Conservation (phyloP, 2,888 invertebrate genomes). For the Drosophila anomalata region DNA sequence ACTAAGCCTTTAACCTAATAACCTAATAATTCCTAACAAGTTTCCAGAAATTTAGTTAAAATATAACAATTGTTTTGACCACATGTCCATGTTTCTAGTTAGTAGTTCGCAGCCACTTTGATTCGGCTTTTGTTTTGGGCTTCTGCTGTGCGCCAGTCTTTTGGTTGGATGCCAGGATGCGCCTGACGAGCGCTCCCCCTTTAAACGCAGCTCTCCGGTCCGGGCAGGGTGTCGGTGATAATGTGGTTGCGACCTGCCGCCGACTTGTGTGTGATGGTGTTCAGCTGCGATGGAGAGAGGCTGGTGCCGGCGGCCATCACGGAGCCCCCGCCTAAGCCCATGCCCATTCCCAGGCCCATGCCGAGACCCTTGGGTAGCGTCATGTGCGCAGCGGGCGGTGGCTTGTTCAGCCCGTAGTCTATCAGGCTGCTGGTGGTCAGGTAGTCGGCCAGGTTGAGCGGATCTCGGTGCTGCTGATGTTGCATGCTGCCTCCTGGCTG, state of each 20-base stretch:
- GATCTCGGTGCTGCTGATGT: constrained; percentile 69
- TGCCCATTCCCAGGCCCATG: constrained; percentile 51
- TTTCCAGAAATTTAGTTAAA: neutral
- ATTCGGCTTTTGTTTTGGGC: constrained; percentile 40
- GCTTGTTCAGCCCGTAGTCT: constrained; percentile 82
- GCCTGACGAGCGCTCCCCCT: constrained; percentile 1
- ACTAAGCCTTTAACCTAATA: constrained; percentile 1
- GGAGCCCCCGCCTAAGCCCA: constrained; percentile 29
- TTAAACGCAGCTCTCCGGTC: constrained; percentile 95
- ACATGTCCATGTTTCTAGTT: constrained; percentile 21
- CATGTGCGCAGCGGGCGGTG: constrained; percentile 76
- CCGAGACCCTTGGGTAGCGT: constrained; percentile 80
- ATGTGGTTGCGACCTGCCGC: constrained; percentile 89
- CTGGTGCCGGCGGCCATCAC: constrained; percentile 53
- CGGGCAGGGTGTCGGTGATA: constrained; percentile 92
- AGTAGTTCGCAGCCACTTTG: constrained; percentile 30
- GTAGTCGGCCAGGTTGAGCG: constrained; percentile 82
- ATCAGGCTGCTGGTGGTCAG: constrained; percentile 82
- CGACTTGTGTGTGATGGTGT: constrained; percentile 82
- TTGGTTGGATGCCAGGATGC: constrained; percentile 63
- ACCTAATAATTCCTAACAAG: neutral
- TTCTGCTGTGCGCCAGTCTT: constrained; percentile 77
- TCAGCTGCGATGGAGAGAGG: constrained; percentile 71
- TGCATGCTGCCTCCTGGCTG: constrained; percentile 54
- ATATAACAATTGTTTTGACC: constrained; percentile 8